A percentile compares a stretch with the other conserved stretches of the same genome.
Conservation (phyloP, 2,888 invertebrate species). For the Drosophila nr. medialis region DNA sequence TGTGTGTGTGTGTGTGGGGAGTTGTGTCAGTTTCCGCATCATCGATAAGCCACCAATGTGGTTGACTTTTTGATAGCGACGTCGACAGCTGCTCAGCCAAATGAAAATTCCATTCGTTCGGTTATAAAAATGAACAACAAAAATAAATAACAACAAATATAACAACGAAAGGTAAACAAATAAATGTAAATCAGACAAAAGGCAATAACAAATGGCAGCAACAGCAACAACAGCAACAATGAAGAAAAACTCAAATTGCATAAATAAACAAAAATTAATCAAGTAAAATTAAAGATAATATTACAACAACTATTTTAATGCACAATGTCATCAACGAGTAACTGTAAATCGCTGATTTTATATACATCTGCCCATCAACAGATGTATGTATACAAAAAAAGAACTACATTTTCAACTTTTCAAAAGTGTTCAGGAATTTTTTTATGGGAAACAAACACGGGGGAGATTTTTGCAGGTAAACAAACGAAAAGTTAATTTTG, state of each 20-base stretch:
- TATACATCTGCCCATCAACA: background rate
- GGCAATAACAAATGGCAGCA: constrained; percentile 22
- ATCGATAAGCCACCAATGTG: constrained; percentile 65
- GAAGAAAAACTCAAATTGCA: background rate
- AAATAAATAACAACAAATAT: constrained; percentile 32
- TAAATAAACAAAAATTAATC: constrained; percentile 1
- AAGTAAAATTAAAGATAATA: background rate
- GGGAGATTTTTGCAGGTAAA: constrained; percentile 29
- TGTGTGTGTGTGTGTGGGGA: background rate
- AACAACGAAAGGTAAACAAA: constrained; percentile 65
- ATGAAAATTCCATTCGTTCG: constrained; percentile 37
- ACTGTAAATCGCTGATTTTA: background rate
- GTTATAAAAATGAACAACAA: constrained; percentile 11
- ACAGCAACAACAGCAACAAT: constrained; percentile 6
- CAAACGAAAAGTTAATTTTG: constrained; percentile 29
- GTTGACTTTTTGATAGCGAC: constrained; percentile 62
- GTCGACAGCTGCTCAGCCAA: constrained; percentile 54
- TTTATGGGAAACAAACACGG: constrained; percentile 9
- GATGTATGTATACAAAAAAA: background rate
- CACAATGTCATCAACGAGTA: background rate
- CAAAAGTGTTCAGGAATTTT: background rate
- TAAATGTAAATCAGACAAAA: constrained; percentile 54
- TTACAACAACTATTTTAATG: constrained; percentile 18
- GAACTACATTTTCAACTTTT: background rate
- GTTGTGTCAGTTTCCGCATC: constrained; percentile 28